Conservation (phyloP, 92 coral and sea anemone genomes). For the Nematostella vectensis region DNA sequence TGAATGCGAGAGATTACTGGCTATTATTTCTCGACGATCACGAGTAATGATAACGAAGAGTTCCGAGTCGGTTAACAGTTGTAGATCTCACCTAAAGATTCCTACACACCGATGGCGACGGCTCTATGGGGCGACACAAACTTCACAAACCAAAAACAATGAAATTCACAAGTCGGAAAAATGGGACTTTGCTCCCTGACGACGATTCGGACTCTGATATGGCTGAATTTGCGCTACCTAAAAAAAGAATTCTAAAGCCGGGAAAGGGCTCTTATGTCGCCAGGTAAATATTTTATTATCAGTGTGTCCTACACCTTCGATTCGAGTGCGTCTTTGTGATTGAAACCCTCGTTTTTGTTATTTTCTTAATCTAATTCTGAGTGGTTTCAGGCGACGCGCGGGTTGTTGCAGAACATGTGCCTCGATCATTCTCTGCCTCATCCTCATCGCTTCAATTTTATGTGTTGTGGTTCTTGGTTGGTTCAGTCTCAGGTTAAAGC, state of each 20-base stretch:
- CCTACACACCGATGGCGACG: conserved; percentile 11
- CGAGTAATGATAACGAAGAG: conserved; percentile 1
- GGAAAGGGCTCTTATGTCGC: conserved; percentile 66
- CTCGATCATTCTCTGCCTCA: conserved; percentile 61
- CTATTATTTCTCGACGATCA: too few species aligned
- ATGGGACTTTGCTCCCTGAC: conserved; percentile 72
- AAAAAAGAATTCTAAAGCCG: conserved; percentile 73
- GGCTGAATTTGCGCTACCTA: conserved; percentile 70
- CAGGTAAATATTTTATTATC: conserved; percentile 30
- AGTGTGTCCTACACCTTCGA: too few species aligned
- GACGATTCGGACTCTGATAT: conserved; percentile 74
- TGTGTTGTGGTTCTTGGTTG: conserved; percentile 81
- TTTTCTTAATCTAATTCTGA: too few species aligned
- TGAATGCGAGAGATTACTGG: too few species aligned
- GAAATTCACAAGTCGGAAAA: conserved; percentile 71
- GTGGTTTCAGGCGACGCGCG: conserved; percentile 51
- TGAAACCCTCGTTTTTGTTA: not conserved
- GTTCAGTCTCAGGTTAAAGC: conserved; percentile 76
- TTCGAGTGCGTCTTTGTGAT: not conserved
- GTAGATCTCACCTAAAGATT: not conserved
- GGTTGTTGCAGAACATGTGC: conserved; percentile 87
- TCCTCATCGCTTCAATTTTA: conserved; percentile 71
- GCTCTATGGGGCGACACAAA: conserved; percentile 56
- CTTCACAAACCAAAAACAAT: conserved; percentile 28
- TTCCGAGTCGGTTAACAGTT: not conserved